Evolutionary conservation across 2,797 vertebrate species (phyloP), one percentile per base, ranked within the genome.

Genomic region (Cetoscarus ocellatus): DNA sequence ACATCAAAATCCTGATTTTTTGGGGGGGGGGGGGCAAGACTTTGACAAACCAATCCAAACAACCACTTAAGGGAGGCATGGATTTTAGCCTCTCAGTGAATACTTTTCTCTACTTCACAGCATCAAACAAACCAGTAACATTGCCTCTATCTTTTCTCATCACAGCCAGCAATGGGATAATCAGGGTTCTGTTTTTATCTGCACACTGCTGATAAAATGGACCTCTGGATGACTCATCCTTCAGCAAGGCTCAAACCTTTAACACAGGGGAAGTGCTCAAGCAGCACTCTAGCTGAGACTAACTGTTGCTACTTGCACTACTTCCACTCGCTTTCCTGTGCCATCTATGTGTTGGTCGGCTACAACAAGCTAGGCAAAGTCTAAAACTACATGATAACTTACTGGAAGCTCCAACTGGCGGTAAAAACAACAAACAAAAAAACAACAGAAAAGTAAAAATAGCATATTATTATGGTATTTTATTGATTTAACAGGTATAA

Each of bases 331-430:
- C 42, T 72, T 51, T 73, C 40, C 43, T 60, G 55, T 66, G 12
- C 18, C 36, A 43, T 67, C 43, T 74, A 76, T 27, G 13, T 27
- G 15, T 53, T 60, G 36, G 43, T 36, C 15, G 51, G 50, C 73
- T 69, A 86, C 56, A 49, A 61, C 34, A 42, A 72, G 53, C 65
- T 74, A 56, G 7, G 9, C 11, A 63, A 19, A 27, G n/a, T 61
- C 67, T 73, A 80, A 57, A 64, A 56, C 17, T 66, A 57, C 49
- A 45, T 42, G 40, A 50, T 17, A 66, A 88, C 80, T 90, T 80
- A 91, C 80, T 68, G 79, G 56, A 83, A 77, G 10, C 65, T 87
- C 78, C 77, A 82, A 69, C 82, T 86, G 80, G 50, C 27, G 48
- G 47, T 38, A 54, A 39, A 36, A 45, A 40, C 63, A 38, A 1